Base-by-base conservation (phyloP, 2,113 vertebrate genomes). In the Oxygymnocypris stewartii region DNA sequence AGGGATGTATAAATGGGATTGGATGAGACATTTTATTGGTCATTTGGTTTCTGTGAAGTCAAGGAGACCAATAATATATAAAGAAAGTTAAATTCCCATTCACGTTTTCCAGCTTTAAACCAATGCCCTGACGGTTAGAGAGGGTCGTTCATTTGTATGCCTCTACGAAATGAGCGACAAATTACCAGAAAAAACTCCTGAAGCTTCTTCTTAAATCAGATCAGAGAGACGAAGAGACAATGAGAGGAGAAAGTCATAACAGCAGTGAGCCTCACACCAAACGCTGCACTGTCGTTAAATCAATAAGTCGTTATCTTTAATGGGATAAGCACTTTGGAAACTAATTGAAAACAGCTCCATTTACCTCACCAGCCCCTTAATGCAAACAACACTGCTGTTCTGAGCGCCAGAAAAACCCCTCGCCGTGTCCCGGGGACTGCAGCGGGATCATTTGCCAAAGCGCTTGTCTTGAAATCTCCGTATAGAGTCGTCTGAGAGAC, bases 241-340 rank as follows among this genome's bases (percentile, higher is more conserved):
- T 47, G 18, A 35, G 59, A 25, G 20, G 92, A 94, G 93, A 91
- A 84, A 94, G 95, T 89, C 91, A 93, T 95, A 95, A 96, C 96
- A 96, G 96, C 96, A 93, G 91, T 71, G 89, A 85, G 96, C 96
- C 96, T 96, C 96, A 96, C 96, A 95, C 96, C 97, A 96, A 98
- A 97, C 97, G 97, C 96, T 94, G 94, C 95, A 94, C 94, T 97
- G 97, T 97, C 96, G 96, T 96, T 95, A 96, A 97, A 98, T 99
- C 97, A 98, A 99, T 99, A 99, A 98, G 97, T 98, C 97, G 97
- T 98, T 97, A 97, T 96, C 97, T 99, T 97, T 98, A 99, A 99
- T 97, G 97, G 98, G 96, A 98, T 98, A 97, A 98, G 96, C 96
- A 97, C 96, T 98, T 96, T 96, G 95, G 96, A 97, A 98, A 97